Evolutionary conservation across 2,888 invertebrate species (phyloP), one percentile per base, ranked within the genome.

Genomic region (Tipula unca): DNA sequence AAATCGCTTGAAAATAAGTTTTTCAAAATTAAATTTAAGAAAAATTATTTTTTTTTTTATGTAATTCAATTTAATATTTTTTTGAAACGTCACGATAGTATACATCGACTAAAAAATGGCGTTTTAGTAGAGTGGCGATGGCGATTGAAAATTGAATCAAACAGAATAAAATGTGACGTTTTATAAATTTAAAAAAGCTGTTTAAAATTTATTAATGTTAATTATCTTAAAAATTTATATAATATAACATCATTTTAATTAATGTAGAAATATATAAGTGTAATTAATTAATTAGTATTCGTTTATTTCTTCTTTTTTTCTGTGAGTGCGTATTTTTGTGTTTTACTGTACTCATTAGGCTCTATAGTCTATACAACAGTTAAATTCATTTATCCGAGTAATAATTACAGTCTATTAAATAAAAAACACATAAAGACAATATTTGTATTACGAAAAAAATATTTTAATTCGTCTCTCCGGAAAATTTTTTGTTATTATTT

Each of bases 41-140:
- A 25, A 84, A 84, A n/a, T 84, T 17, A 32, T 84, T 84, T 36
- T 84, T 84, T 84, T 35, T 84, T 84, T 84, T 36, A 84, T 36
- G 36, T 35, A 20, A 36, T 84, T 69, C 48, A 17, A 54, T 54
- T 17, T 17, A 54, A 54, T 54, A 17, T 69, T 69, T 69, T 69
- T 83, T 85, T 39, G 29, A 85, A 42, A 85, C 85, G 85, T 85
- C 85, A 85, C 85, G 42, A 85, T 42, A 84, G 69, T 69, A 25
- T 69, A 69, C 69, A 69, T 69, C 85, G 42, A 85, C 85, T 85
- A 85, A 85, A 32, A 83, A 85, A 85, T 85, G 85, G 85, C 85
- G 85, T 85, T 85, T 84, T 39, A 42, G 14, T 39, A 39, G 20
- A 42, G 39, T 42, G n/a, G 32, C 14, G 14, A 35, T 25, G 25